A percentile compares a stretch with the other conserved stretches of the same genome.
These are phyloP conservation scores for Halesus radiatus DNA, from an alignment of 1,140 invertebrate genomes.

Conservation along the genomic window DNA sequence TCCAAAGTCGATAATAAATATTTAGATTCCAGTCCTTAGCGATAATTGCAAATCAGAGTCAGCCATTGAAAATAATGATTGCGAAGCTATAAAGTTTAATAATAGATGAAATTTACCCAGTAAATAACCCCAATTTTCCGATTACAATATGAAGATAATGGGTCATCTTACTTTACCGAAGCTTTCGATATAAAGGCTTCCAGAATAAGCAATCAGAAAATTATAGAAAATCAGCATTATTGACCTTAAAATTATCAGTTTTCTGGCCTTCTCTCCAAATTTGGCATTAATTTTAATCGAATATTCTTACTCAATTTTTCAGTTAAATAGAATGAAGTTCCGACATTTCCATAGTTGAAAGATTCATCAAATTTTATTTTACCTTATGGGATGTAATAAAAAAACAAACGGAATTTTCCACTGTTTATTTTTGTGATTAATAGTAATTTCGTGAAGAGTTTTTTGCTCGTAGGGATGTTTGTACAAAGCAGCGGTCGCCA, in stretches of 20 bases:
- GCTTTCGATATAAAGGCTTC: slow-evolving; percentile 18
- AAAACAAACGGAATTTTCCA: background rate
- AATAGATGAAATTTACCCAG: slow-evolving; percentile 31
- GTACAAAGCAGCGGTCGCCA: too few relatives aligned
- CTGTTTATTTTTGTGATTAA: background rate
- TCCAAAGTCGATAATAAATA: slow-evolving; percentile 24
- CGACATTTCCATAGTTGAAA: background rate
- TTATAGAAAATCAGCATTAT: slow-evolving; percentile 25
- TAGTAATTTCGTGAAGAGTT: background rate
- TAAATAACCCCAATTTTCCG: slow-evolving; percentile 40
- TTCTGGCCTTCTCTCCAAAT: background rate
- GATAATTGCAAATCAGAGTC: slow-evolving; percentile 27
- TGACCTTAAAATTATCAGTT: slow-evolving; percentile 8
- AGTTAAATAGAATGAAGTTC: background rate
- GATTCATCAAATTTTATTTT: background rate
- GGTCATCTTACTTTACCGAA: slow-evolving; percentile 23
- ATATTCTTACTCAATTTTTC: background rate
- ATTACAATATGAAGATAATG: slow-evolving; percentile 43
- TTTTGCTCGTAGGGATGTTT: too few relatives aligned
- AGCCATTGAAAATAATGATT: slow-evolving; percentile 28
- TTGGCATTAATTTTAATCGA: background rate
- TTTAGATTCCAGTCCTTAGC: background rate
- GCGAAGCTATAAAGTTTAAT: slow-evolving; percentile 36
- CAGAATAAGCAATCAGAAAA: slow-evolving; percentile 8
- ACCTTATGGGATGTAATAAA: background rate